Conservation (phyloP, 1,140 invertebrate genomes). For the Parasteatoda tepidariorum region DNA sequence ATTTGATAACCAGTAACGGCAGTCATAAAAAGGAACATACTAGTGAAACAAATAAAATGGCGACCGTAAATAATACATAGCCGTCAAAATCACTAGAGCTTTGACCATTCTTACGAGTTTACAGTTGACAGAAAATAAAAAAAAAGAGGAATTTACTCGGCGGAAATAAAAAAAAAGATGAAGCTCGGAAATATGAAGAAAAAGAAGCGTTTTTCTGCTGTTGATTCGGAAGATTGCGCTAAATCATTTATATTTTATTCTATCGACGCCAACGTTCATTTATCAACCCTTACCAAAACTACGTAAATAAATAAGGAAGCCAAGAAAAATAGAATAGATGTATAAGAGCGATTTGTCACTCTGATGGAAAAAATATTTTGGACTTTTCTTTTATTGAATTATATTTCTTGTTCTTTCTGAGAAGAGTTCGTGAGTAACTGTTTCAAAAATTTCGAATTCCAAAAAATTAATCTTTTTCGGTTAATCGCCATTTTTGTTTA, state of each 20-base stretch:
- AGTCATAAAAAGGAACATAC: no score
- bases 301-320: conserved; percentile 48
- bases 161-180: neutral
- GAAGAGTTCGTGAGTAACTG: no score
- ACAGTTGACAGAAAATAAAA: neutral
- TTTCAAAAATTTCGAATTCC: no score
- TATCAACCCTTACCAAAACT: conserved; percentile 29
- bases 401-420: no score
- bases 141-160: neutral
- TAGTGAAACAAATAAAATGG: no score
- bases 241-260: conserved; percentile 6
- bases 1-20: no score
- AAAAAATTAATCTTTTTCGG: no score
- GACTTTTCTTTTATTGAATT: no score
- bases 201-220: conserved; percentile 19
- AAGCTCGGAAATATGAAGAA: neutral
- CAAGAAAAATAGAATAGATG: conserved; percentile 14
- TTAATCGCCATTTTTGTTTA: no score
- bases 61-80: no score
- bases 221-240: conserved; percentile 20
- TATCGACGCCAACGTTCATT: conserved; percentile 7
- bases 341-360: conserved; percentile 38
- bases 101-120: no score
- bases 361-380: conserved; percentile 22
- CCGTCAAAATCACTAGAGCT: no score